Evolutionary conservation across 1,140 invertebrate species (phyloP), one percentile per base, ranked within the genome.

Genomic region (Homarus americanus): DNA sequence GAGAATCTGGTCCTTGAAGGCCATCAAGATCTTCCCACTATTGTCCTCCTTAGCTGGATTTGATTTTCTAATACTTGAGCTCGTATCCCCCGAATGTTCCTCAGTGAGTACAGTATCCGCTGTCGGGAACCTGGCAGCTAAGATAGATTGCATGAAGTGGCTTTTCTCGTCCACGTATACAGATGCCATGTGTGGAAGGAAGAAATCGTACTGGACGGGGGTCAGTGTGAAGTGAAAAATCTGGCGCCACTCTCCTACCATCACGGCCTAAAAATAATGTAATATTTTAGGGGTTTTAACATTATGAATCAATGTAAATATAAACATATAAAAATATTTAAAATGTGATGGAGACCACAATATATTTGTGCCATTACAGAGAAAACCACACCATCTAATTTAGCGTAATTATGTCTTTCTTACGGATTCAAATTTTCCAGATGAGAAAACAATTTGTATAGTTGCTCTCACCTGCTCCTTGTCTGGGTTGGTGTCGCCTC

Each of bases 1-100:
- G 15, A 83, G 63, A 69, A 2, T 83, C 58, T 83, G 53, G 36
- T 83, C 58, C 58, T 28, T 83, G 9, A 83, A n/a, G 20, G 63
- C 82, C 17, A 83, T 34, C 82, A 83, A 40, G 24, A 63, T 83
- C 20, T 38, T 49, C 0, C 32, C 76, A 49, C 53, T 58, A 58
- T 15, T 58, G 17, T 58, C 20, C 20, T 58, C 53, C 4, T 4
- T 58, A 4, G 17, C 15, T 58, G 5, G 15, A 58, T 58, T 58
- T 58, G 20, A 58, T 0, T 58, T 20, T 24, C 20, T 1, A 58
- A 20, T 20, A 20, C 12, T 4, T 24, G 53, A 58, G 4, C 24
- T 58, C 24, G 53, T 58, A 4, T 15, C 53, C 53, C 20, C 53
- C 15, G 4, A 58, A 4, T 58, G 20, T 58, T 58, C 53, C 20